Evolutionary conservation across 2,113 vertebrate species (phyloP).

Genomic region (Equus przewalskii): DNA sequence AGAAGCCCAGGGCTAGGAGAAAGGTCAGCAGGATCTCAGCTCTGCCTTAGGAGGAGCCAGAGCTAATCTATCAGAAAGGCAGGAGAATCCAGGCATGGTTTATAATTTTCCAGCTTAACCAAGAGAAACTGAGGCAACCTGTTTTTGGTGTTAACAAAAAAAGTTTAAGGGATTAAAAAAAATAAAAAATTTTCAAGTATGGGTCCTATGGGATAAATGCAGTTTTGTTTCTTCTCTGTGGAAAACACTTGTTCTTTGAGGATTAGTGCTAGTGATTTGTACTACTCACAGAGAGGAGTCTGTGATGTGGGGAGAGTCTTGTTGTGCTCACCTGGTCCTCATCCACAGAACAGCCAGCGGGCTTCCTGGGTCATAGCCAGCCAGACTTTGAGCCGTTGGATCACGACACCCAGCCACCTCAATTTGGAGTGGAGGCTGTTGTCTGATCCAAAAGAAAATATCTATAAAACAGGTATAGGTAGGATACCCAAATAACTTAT

Average conservation of each 20-base stretch:
- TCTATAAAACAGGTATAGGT: fast-evolving
- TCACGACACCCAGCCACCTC: background rate
- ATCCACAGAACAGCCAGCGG: background rate
- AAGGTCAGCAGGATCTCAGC: background rate
- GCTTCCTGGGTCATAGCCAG: background rate
- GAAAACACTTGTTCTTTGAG: background rate
- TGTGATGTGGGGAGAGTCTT: fast-evolving
- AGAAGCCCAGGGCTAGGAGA: background rate
- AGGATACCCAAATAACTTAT: background rate
- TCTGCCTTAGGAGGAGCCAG: background rate
- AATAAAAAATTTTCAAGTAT: background rate
- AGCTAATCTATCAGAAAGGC: background rate
- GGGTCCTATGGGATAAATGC: background rate
- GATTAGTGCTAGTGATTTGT: too few relatives aligned
- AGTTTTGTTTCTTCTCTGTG: background rate
- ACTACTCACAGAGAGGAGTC: background rate
- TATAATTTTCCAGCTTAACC: background rate
- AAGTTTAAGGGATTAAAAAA: background rate
- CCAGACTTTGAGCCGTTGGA: background rate
- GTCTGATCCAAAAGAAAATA: background rate
- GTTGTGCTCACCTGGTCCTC: background rate
- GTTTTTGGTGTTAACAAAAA: background rate
- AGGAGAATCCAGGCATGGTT: too few relatives aligned
- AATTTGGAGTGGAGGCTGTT: background rate
- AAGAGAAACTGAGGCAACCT: background rate